Evolutionary conservation across 2,113 vertebrate genomes (phyloP).

Genomic region (Oceanodroma tethys): DNA sequence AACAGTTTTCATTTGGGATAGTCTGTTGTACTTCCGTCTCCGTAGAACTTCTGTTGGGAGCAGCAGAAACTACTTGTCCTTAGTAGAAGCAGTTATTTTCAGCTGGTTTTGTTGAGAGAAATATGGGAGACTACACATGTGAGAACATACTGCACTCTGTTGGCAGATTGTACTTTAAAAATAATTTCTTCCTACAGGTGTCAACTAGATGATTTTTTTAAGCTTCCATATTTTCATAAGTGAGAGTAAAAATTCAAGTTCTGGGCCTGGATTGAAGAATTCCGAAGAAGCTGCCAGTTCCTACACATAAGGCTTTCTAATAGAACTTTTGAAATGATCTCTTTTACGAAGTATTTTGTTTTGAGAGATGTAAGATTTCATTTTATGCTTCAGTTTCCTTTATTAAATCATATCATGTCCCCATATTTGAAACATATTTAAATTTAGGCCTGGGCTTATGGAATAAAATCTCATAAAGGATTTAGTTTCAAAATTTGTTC

Average conservation of each 20-base stretch:
- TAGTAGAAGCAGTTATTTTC: neutral
- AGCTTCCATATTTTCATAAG: neutral
- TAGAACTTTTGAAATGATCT: neutral
- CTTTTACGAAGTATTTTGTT: neutral
- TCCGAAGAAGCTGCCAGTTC: neutral
- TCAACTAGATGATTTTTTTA: neutral
- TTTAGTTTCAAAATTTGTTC: neutral
- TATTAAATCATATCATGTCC: neutral
- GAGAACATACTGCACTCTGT: neutral
- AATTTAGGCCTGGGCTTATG: neutral
- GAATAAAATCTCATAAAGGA: neutral
- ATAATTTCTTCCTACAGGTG: neutral
- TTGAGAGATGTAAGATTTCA: neutral
- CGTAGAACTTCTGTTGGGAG: neutral
- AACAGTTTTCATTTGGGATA: neutral
- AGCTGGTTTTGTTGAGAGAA: neutral
- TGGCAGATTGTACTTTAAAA: neutral
- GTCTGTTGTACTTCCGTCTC: neutral
- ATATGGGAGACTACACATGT: rapidly evolving
- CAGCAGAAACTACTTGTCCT: neutral
- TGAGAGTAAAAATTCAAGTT: neutral
- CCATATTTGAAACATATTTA: neutral
- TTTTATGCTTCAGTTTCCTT: neutral
- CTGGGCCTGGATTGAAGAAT: neutral
- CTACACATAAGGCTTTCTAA: neutral